Percentiles rank a stretch among this genome's conserved stretches.
Evolutionary conservation across 2,113 vertebrate genomes (phyloP).

Genomic region (Pheucticus melanocephalus): DNA sequence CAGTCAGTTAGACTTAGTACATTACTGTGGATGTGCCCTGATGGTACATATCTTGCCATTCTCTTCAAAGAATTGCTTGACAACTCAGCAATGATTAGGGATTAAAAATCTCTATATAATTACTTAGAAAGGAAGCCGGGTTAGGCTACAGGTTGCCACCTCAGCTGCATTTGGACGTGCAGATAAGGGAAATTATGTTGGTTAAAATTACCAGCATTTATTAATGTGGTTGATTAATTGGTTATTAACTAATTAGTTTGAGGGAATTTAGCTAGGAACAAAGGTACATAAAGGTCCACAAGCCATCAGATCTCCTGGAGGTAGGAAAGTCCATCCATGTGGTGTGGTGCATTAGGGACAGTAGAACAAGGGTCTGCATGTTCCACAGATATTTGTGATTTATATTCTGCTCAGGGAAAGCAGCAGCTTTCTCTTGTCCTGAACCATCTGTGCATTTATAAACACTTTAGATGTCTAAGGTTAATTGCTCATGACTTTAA

Average conservation of each 20-base stretch:
- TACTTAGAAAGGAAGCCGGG: not conserved
- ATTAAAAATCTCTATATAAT: not conserved
- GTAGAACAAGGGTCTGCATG: not conserved
- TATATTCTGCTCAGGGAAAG: not conserved
- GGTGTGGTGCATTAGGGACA: not conserved
- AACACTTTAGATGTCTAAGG: not conserved
- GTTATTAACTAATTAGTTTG: not conserved
- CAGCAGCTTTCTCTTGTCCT: not conserved
- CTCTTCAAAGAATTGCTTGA: not conserved
- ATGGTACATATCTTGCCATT: not conserved
- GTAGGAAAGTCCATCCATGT: not conserved
- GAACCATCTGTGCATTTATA: not conserved
- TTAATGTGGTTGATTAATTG: accelerated
- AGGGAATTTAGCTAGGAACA: not conserved
- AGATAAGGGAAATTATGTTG: not conserved
- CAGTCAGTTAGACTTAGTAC: not conserved
- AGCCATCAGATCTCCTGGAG: not conserved
- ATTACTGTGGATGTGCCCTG: not conserved
- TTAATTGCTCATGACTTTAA: not conserved
- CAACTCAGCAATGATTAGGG: not conserved
- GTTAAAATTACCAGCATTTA: not conserved
- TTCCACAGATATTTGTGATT: not conserved
- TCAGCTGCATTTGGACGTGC: not conserved
- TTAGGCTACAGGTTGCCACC: not conserved
- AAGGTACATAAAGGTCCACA: not conserved